These are phyloP conservation scores for Amblyjoppa fuscipennis DNA, from an alignment of 2,888 invertebrate species.

Conservation along the genomic window DNA sequence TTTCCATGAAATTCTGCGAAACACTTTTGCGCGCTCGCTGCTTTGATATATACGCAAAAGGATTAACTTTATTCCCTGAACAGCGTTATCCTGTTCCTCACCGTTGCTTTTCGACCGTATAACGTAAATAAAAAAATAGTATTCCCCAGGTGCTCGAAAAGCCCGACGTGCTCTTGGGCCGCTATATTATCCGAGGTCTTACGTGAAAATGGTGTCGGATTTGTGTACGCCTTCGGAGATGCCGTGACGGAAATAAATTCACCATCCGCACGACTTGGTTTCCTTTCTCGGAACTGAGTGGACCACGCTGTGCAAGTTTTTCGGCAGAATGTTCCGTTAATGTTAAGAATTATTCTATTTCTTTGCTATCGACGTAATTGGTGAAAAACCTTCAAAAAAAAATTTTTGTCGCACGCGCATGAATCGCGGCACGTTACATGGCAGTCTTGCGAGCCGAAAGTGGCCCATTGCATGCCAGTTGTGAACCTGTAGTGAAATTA, in stretches of 20 bases:
- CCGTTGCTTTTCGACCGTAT: background rate
- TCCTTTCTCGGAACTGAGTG: background rate
- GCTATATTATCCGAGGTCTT: background rate
- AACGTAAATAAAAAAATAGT: background rate
- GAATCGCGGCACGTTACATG: too few species aligned
- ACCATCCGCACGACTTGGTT: background rate
- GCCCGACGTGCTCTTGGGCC: constrained; percentile 1
- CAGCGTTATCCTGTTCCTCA: constrained; percentile 10
- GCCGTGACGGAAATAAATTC: background rate
- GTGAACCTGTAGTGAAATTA: too few species aligned
- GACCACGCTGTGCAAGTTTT: background rate
- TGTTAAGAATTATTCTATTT: too few species aligned
- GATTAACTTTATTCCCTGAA: constrained; percentile 56
- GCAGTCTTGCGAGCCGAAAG: too few species aligned
- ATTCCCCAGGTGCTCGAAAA: constrained; percentile 20
- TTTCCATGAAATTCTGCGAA: constrained; percentile 35
- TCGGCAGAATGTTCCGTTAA: too few species aligned
- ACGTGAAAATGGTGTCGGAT: background rate
- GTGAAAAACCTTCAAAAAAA: background rate
- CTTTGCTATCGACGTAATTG: background rate
- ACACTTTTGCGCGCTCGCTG: constrained; percentile 8
- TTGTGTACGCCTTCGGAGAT: background rate
- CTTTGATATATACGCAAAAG: constrained; percentile 30
- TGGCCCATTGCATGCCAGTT: too few species aligned
- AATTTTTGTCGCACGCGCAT: too few species aligned